A percentile compares a stretch with the other conserved stretches of the same genome.
Conservation (phyloP, 1,140 invertebrate species). For the Hesperophylax magnus region DNA sequence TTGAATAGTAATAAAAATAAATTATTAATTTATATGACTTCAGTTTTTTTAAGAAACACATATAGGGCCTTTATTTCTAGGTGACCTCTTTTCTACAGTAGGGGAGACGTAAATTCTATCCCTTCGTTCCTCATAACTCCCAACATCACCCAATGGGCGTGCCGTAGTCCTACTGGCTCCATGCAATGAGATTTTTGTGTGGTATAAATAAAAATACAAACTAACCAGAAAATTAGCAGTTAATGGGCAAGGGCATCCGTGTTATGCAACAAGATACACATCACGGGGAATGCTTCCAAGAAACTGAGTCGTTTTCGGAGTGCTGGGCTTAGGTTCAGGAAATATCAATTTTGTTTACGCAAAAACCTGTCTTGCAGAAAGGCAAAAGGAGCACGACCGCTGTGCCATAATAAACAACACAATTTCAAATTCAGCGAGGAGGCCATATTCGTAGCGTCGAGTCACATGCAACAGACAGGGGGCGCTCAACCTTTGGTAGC, state of each 20-base stretch:
- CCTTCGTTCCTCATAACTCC: too few species aligned
- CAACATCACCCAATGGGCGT: too few species aligned
- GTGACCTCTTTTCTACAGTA: too few species aligned
- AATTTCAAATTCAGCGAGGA: slow-evolving; percentile 43
- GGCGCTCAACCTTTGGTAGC: background rate
- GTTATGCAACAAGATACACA: slow-evolving; percentile 22
- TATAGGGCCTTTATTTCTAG: too few species aligned
- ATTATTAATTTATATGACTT: too few species aligned
- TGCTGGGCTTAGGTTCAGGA: slow-evolving; percentile 47
- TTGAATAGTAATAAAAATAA: too few species aligned
- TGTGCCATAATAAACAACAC: slow-evolving; percentile 39
- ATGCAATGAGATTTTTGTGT: too few species aligned
- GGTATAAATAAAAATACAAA: too few species aligned
- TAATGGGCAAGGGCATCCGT: background rate
- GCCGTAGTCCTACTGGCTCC: too few species aligned
- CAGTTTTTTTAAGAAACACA: too few species aligned
- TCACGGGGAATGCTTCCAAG: slow-evolving; percentile 16
- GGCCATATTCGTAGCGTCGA: slow-evolving; percentile 11
- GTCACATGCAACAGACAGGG: slow-evolving; percentile 14
- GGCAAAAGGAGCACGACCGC: slow-evolving; percentile 42
- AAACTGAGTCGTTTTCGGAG: background rate
- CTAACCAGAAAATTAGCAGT: too few species aligned
- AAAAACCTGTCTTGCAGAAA: slow-evolving; percentile 52
- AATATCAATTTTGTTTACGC: slow-evolving; percentile 52
- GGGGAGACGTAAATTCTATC: too few species aligned